Conservation (phyloP, 2,113 vertebrate species). For the Argyrosomus japonicus region DNA sequence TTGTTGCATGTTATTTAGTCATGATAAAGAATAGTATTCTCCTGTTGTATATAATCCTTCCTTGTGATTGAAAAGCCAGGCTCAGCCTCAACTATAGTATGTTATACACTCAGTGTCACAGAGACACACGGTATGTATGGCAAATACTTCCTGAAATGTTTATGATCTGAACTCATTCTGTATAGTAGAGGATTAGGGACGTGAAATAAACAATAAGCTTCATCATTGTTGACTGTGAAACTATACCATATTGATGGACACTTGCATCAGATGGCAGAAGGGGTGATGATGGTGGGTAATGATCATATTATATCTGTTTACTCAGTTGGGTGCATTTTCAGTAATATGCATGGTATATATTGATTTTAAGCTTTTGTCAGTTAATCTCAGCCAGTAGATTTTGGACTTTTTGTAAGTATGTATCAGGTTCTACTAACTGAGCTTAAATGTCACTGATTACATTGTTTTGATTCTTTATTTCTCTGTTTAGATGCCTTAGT, state of each 20-base stretch:
- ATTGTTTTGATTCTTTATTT: background rate
- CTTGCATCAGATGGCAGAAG: background rate
- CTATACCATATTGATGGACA: constrained; percentile 7
- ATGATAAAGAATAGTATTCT: background rate
- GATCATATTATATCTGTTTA: background rate
- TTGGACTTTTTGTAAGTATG: background rate
- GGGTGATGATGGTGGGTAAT: constrained; percentile 1
- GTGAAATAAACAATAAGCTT: constrained; percentile 17
- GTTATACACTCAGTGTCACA: background rate
- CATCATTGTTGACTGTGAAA: constrained; percentile 2
- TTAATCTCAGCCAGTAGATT: background rate
- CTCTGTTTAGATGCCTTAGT: background rate
- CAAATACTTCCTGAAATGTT: constrained; percentile 12
- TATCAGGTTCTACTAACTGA: background rate
- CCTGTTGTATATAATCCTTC: constrained; percentile 3
- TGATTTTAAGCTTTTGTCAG: background rate
- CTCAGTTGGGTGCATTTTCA: constrained; percentile 2
- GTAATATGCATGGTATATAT: background rate
- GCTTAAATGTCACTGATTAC: background rate
- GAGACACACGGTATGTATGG: constrained; percentile 21
- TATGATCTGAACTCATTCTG: background rate
- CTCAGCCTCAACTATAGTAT: background rate
- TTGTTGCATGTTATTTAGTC: constrained; percentile 11
- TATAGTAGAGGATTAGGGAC: background rate
- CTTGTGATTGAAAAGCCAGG: background rate